Evolutionary conservation across 2,113 vertebrate genomes (phyloP), one percentile per base, ranked within the genome.

Genomic region (Paradisaea rubra): DNA sequence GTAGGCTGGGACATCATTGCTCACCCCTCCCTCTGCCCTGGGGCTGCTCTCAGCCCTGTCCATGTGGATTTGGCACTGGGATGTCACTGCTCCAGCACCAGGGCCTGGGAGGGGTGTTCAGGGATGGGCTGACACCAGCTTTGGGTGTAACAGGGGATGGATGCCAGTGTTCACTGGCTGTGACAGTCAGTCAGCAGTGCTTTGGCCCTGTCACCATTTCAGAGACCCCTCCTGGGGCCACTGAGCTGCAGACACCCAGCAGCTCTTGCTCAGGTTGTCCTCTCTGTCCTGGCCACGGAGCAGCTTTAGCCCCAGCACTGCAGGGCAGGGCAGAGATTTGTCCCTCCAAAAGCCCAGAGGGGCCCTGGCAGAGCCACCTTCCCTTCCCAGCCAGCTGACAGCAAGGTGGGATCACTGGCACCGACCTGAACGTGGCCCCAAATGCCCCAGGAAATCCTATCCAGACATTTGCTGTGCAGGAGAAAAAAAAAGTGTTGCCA

Each of bases 351-450:
- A 30, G 24, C 72, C 72, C 63, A 10, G 27, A 52, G 63, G 22
- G 53, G 61, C 53, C 16, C 27, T 13, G 20, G 44, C 81, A 81
- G 44, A 92, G 30, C 49, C 59, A 45, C 37, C 28, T 57, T 33
- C 57, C 47, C 76, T 45, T 72, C 85, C 74, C 59, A 81, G 77
- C 17, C 60, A 68, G 30, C 37, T 53, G 33, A 3, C 33, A 77
- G 74, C 35, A 22, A 13, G 31, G 31, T 64, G 61, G 56, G 21
- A 65, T 20, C 11, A 7, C 49, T 7, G 42, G 6, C 72, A 84
- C 19, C 0, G 0, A 78, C 19, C 28, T 0, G 2, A 49, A 30
- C 0, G 0, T 10, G 22, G 33, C n/a, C 42, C 37, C 11, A 56
- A 6, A 37, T 17, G 12, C 31, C 68, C 50, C 47, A 53, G 49